Base-by-base conservation (phyloP, 2,797 vertebrate species). In the Chaetophractus vellerosus region DNA sequence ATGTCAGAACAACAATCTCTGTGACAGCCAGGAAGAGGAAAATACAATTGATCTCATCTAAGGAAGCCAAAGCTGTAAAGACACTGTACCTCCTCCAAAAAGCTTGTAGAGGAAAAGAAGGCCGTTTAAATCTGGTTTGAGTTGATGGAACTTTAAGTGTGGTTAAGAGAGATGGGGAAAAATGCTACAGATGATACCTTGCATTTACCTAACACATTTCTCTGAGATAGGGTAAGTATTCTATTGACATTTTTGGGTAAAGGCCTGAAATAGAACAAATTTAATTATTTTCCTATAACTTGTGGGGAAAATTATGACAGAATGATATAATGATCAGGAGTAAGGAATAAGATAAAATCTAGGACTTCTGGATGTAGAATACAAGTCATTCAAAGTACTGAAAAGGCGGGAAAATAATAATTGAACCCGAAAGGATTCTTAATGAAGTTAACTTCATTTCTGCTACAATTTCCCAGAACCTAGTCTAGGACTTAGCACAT, bases 1-100 rank as follows among this genome's bases (percentile, higher is more conserved):
- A 19, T 50, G 72, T 72, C 82, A 97, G 63, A 93, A 91, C 80
- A 57, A 95, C 68, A 45, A 10, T 45, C 2, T 14, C 55, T 86
- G 5, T 45, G 72, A 76, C n/a, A 96, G 63, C 26, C 90, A 97
- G 85, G 74, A 95, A 90, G 96, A 50, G 57, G 57, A 88, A 52
- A 9, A 52, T 12, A 52, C n/a, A 69, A 63, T 10, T 45, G 10
- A 45, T 10, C 36, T 93, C 83, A 57, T 6, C 0, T 26, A 72
- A 21, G 59, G 84, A 95, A 92, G 23, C 59, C 18, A 88, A 87
- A 92, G 28, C 45, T 86, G 11, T 55, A 94, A 97, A 94, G 75
- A 91, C n/a, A 84, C 10, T 57, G 19, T 5, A 61, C 41, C 91
- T 78, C 3, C 1, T 24, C 28, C 83, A 33, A 80, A 94, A 59